Base-by-base conservation (phyloP, 30 jellyfish, hydroid and myxozoan species). In the Aurelia coerulea region DNA sequence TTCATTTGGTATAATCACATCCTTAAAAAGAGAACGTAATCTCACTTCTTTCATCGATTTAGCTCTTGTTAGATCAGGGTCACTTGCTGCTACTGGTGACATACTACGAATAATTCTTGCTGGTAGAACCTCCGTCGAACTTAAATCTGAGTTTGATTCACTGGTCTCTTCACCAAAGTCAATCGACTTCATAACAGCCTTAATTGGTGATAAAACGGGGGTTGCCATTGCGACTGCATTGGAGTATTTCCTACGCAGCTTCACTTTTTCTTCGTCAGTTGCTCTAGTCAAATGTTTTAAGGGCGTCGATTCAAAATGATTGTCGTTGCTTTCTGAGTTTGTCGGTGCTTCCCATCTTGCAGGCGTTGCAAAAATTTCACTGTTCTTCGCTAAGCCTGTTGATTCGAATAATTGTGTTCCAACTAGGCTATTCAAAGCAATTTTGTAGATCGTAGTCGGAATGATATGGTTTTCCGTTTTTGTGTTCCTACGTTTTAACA, bases 161-260 rank as follows among this genome's bases (percentile, higher is more conserved):
- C 86, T 78, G 9, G 54, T 35, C 42, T 85, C 95, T 49, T 77
- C 90, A 9, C 96, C 90, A 62, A 67, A 88, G 68, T 88, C 96
- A 23, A 88, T 88, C 66, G 62, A 31, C 77, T 73, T 88, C 19
- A 76, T 70, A 11, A 88, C 69, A 31, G 96, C 56, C 53, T 78
- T 78, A 68, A 73, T 62, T 4, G 96, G 96, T 46, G 84, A 51
- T 50, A 88, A 42, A n/a, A 88, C 87, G 5, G 96, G 96, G 13
- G 91, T 42, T 10, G 96, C 90, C 96, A 88, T 88, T 17, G 96
- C 96, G 8, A 86, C 81, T n/a, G 89, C 90, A 13, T 88, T 79
- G 13, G 96, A 88, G 85, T 88, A 88, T 33, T 78, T 78, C 77
- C 96, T 78, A 39, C 96, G 50, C 50, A 79, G 87, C 70, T 85